Percentiles rank a stretch among this genome's conserved stretches.
Evolutionary conservation across 2,113 vertebrate species (phyloP).

Genomic region (Periophthalmodon schlosseri): DNA sequence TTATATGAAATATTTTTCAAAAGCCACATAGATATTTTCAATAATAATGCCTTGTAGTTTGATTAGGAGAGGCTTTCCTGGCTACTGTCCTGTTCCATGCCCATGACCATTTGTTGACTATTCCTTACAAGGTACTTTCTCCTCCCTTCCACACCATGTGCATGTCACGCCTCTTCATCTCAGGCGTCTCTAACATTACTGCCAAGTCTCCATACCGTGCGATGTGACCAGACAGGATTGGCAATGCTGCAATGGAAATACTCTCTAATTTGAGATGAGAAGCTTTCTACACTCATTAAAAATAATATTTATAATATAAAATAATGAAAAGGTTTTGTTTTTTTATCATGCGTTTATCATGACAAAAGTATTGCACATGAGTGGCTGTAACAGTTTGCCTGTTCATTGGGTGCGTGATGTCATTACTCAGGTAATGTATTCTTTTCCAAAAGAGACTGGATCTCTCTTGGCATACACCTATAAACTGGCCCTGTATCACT

Average conservation of each 20-base stretch:
- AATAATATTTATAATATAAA: no score
- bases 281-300: no score
- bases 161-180: slow-evolving; percentile 45
- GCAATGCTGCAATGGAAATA: slow-evolving; percentile 59
- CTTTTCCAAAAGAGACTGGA: not conserved
- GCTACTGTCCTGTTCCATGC: slow-evolving; percentile 4
- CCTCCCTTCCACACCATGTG: slow-evolving; percentile 67
- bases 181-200: slow-evolving; percentile 38
- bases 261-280: not conserved
- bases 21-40: no score
- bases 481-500: slow-evolving; percentile 4
- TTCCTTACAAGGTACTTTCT: slow-evolving; percentile 54
- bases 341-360: no score
- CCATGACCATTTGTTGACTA: slow-evolving; percentile 71
- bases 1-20: no score
- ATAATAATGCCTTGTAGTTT: slow-evolving; percentile 12
- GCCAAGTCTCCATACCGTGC: slow-evolving; percentile 4
- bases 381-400: not conserved
- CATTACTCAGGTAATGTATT: slow-evolving; percentile 34
- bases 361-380: not conserved
- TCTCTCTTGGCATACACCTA: slow-evolving; percentile 20
- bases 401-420: slow-evolving; percentile 11
- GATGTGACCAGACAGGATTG: slow-evolving; percentile 25
- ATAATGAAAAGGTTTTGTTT: no score
- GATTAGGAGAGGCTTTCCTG: slow-evolving; percentile 20